These are phyloP conservation scores for Drosophila algonquin DNA, from an alignment of 2,888 invertebrate genomes.

Conservation along the genomic window DNA sequence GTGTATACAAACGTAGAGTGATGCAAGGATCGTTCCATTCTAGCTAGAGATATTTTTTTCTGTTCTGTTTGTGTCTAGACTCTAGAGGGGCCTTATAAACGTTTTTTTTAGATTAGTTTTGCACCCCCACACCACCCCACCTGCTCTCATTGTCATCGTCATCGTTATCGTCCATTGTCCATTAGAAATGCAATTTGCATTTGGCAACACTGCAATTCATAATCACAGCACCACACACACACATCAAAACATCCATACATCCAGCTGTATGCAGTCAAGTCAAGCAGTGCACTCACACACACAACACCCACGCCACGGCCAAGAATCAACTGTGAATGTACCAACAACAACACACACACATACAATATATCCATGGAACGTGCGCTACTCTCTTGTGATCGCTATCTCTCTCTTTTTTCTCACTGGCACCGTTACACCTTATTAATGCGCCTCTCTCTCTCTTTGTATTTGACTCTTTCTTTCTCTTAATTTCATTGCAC, in stretches of 20 bases:
- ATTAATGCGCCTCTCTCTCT: slow-evolving; percentile 26
- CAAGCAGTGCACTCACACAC: slow-evolving; percentile 30
- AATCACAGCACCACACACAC: slow-evolving; percentile 31
- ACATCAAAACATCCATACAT: slow-evolving; percentile 12
- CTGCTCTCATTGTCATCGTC: slow-evolving; percentile 12
- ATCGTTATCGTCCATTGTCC: slow-evolving; percentile 24
- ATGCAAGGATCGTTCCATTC: slow-evolving; percentile 19
- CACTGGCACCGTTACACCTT: slow-evolving; percentile 33
- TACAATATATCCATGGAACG: slow-evolving; percentile 51
- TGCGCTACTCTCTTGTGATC: slow-evolving; percentile 28
- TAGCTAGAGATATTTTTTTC: slow-evolving; percentile 21
- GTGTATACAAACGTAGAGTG: slow-evolving; percentile 17
- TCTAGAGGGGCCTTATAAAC: slow-evolving; percentile 25
- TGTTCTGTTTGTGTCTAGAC: slow-evolving; percentile 16
- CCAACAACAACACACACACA: slow-evolving; percentile 29
- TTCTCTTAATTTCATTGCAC: slow-evolving; percentile 26
- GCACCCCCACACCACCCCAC: slow-evolving; percentile 24
- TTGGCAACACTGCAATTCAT: slow-evolving; percentile 43
- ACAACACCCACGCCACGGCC: slow-evolving; percentile 24
- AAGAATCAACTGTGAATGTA: slow-evolving; percentile 60
- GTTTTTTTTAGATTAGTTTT: slow-evolving; percentile 43
- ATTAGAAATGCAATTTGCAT: slow-evolving; percentile 42
- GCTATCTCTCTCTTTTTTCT: slow-evolving; percentile 18
- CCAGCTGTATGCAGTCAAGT: slow-evolving; percentile 41
- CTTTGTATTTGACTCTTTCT: slow-evolving; percentile 10